These are phyloP conservation scores for Cyprinus carpio DNA, from an alignment of 2,113 vertebrate species.

Conservation along the genomic window DNA sequence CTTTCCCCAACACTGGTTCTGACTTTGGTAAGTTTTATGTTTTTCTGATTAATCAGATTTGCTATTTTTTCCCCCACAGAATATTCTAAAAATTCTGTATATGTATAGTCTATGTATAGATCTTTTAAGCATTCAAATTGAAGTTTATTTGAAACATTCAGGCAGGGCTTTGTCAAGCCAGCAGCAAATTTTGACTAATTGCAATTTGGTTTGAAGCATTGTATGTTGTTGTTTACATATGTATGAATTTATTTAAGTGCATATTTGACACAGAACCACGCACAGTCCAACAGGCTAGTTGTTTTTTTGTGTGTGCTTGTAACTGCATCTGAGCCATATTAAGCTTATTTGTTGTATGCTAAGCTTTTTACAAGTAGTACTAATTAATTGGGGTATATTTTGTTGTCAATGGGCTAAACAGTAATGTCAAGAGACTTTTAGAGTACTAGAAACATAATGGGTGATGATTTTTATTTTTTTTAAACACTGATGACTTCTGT, in stretches of 20 bases:
- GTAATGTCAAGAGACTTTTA: constrained; percentile 55
- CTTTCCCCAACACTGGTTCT: no score
- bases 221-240: constrained; percentile 4
- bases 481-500: not conserved
- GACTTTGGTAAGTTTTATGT: no score
- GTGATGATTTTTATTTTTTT: constrained; percentile 28
- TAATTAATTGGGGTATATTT: constrained; percentile 49
- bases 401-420: constrained; percentile 55
- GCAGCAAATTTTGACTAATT: not conserved
- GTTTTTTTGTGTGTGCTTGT: constrained; percentile 64
- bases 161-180: constrained; percentile 21
- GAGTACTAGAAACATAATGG: constrained; percentile 28
- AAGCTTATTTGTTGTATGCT: constrained; percentile 65
- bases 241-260: not conserved
- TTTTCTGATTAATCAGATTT: no score
- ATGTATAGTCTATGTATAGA: not conserved
- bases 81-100: not conserved
- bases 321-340: constrained; percentile 79
- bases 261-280: constrained; percentile 53
- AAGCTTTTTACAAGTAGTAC: constrained; percentile 52
- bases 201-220: not conserved
- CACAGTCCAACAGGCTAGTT: constrained; percentile 40
- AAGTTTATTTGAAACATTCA: not conserved
- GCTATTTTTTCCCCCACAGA: no score
- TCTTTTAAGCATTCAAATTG: not conserved